Evolutionary conservation across 92 coral and sea anemone genomes (phyloP).

Genomic region (Muricea muricata): DNA sequence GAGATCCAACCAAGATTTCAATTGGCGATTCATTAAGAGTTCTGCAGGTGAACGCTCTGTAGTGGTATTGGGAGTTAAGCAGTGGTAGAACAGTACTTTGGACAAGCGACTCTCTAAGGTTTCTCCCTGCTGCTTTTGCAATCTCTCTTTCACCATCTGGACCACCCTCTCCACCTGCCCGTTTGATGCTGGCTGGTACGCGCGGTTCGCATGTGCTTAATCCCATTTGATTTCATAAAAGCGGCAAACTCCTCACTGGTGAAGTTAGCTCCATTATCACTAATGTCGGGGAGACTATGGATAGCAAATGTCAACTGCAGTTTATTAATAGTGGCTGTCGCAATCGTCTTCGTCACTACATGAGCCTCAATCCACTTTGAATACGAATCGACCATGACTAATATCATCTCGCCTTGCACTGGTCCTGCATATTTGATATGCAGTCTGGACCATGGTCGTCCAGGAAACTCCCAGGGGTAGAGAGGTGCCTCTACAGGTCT

Average conservation of each 20-base stretch:
- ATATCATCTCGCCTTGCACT: constrained; percentile 21
- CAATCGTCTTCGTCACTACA: not conserved
- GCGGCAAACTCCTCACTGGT: constrained; percentile 45
- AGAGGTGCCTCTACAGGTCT: not conserved
- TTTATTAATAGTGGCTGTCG: constrained; percentile 7
- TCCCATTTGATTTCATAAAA: constrained; percentile 54
- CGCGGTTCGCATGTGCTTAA: constrained; percentile 51
- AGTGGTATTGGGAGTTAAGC: not conserved
- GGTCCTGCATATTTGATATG: constrained; percentile 11
- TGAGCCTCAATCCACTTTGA: constrained; percentile 39
- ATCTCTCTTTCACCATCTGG: constrained; percentile 46
- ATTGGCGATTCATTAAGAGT: not conserved
- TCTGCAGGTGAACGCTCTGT: not conserved
- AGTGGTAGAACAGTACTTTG: not conserved
- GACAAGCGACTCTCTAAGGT: not conserved
- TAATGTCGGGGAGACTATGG: constrained; percentile 21
- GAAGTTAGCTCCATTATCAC: constrained; percentile 37
- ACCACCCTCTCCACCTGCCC: constrained; percentile 54
- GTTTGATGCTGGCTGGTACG: constrained; percentile 59
- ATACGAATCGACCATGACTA: constrained; percentile 27
- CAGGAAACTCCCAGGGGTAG: constrained; percentile 9
- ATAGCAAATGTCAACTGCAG: constrained; percentile 8
- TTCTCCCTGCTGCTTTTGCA: constrained; percentile 48
- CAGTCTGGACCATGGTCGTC: not conserved
- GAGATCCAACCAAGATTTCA: not conserved